These are phyloP conservation scores for Thalassoma bifasciatum DNA, from an alignment of 2,113 vertebrate genomes.

Conservation along the genomic window DNA sequence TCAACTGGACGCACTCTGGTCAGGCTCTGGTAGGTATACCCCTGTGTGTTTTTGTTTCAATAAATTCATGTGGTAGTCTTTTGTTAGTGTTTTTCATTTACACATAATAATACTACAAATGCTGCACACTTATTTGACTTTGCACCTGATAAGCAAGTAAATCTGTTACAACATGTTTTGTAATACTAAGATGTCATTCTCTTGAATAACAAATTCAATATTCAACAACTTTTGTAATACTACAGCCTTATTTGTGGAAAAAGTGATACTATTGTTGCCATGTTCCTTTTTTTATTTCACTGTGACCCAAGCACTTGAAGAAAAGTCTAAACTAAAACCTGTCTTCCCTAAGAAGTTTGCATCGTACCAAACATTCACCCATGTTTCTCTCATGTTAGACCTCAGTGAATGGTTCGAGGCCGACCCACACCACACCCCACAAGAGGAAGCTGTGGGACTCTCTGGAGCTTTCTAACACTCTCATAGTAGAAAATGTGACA, in stretches of 20 bases:
- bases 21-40: slow-evolving; percentile 67
- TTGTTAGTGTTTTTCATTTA: background rate
- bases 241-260: too few relatives aligned
- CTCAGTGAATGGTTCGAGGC: slow-evolving; percentile 45
- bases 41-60: background rate
- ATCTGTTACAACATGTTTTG: too few relatives aligned
- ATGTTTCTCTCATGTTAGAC: slow-evolving; percentile 37
- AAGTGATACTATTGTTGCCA: too few relatives aligned
- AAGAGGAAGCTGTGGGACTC: slow-evolving; percentile 84
- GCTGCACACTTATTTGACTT: slow-evolving; percentile 19
- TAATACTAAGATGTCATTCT: too few relatives aligned
- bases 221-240: too few relatives aligned
- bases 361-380: background rate
- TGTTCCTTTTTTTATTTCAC: too few relatives aligned
- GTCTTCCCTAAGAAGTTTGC: too few relatives aligned
- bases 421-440: slow-evolving; percentile 53
- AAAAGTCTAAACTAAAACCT: too few relatives aligned
- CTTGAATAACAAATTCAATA: too few relatives aligned
- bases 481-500: slow-evolving; percentile 88
- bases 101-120: slow-evolving; percentile 4
- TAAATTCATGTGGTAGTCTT: background rate
- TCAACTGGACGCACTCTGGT: slow-evolving; percentile 90
- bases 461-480: slow-evolving; percentile 87
- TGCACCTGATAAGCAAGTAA: slow-evolving; percentile 35
- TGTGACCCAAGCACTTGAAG: too few relatives aligned